Conservation (phyloP, 2,888 invertebrate genomes). For the Meandrusa payeni region DNA sequence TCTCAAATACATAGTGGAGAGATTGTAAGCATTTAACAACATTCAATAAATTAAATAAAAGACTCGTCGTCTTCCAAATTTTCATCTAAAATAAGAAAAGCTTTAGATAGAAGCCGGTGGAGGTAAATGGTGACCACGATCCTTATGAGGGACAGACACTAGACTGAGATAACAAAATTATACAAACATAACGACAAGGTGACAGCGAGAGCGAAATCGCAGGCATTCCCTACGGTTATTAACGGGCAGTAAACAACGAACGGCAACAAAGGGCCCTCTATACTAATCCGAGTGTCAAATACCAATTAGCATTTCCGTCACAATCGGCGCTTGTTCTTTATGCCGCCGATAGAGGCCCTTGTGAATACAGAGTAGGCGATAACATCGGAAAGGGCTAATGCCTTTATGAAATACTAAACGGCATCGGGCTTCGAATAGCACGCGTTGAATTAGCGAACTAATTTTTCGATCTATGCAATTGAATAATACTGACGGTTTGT, state of each 20-base stretch:
- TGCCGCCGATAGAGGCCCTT: slow-evolving; percentile 49
- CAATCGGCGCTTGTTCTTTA: slow-evolving; percentile 58
- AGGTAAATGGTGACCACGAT: too few relatives aligned
- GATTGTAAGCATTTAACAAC: too few relatives aligned
- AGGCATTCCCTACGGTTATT: slow-evolving; percentile 8
- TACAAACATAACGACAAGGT: too few relatives aligned
- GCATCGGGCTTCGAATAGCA: slow-evolving; percentile 23
- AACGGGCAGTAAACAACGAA: slow-evolving; percentile 23
- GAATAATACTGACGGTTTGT: too few relatives aligned
- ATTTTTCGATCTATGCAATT: slow-evolving; percentile 17
- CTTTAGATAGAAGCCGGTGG: too few relatives aligned
- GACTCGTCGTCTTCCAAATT: too few relatives aligned
- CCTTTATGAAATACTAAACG: slow-evolving; percentile 44
- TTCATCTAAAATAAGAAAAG: too few relatives aligned
- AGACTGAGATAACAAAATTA: too few relatives aligned
- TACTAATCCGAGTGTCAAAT: slow-evolving; percentile 54
- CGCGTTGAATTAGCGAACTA: slow-evolving; percentile 25
- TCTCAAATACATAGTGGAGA: too few relatives aligned
- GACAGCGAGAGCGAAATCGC: background rate
- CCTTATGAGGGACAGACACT: too few relatives aligned
- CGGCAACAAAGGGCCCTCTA: slow-evolving; percentile 47
- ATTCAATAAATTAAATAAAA: too few relatives aligned
- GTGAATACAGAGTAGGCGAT: slow-evolving; percentile 66
- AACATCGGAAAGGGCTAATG: slow-evolving; percentile 55
- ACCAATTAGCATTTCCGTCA: slow-evolving; percentile 67